Evolutionary conservation across 1,140 invertebrate genomes (phyloP), one percentile per base, ranked within the genome.

Genomic region (Phthorimaea operculella): DNA sequence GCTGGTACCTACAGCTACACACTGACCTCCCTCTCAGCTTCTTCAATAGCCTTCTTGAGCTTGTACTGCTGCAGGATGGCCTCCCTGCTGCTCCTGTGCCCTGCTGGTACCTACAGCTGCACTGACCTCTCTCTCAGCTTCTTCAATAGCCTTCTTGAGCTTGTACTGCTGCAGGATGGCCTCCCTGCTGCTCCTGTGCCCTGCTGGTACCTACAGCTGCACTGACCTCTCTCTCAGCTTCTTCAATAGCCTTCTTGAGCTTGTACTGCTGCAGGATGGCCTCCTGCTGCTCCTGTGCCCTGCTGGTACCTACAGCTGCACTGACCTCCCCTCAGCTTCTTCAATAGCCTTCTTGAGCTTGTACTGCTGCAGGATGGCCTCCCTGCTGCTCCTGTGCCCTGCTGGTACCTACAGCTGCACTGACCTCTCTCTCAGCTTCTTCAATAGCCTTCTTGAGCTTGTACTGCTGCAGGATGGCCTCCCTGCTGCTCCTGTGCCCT

Each of bases 251-350:
- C 86, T 99, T 99, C 73, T 98, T 96, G 64, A 98, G 89, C 85
- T 96, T 95, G 86, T 99, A 96, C 77, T 97, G 93, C 76, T 98
- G 95, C 62, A 98, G 89, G 79, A 99, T 99, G 58, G 89, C 88
- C 59, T 96, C 92, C 97, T 86, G 65, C 95, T 88, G n/a, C n/a
- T n/a, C n/a, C n/a, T n/a, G n/a, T n/a, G n/a, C n/a, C n/a, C n/a
- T n/a, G n/a, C n/a, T n/a, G n/a, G n/a, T n/a, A n/a, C n/a, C n/a
- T n/a, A n/a, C n/a, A n/a, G n/a, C n/a, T n/a, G n/a, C n/a, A n/a
- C n/a, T n/a, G n/a, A n/a, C n/a, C n/a, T n/a, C n/a, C n/a, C n/a
- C n/a, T n/a, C n/a, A n/a, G 74, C 97, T 96, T 94, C 94, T 66
- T 96, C 94, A 59, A 90, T 86, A 72, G 95, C 93, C 51, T 90